Evolutionary conservation across 1,140 invertebrate species (phyloP), one percentile per base, ranked within the genome.

Genomic region (Thaumetopoea pityocampa): DNA sequence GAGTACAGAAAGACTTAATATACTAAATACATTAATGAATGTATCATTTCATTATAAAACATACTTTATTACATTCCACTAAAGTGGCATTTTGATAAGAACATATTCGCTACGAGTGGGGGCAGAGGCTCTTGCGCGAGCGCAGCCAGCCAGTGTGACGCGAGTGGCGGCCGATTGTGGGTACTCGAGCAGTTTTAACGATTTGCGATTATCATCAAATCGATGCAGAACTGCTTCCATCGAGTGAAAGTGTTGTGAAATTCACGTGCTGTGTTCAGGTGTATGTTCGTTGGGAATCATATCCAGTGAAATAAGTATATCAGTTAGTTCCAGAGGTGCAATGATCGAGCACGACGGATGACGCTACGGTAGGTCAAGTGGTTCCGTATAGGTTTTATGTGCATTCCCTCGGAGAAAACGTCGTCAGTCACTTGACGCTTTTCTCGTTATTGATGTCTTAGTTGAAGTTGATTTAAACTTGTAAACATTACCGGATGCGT

Each of bases 201-300:
- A 50, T 68, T 57, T 40, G 20, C 8, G 6, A 34, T 35, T 32
- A 24, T 34, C 30, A 12, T 12, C 18, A 52, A 67, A 71, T 55
- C 65, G 61, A 63, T 24, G 58, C 41, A 63, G 55, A 65, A 67
- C 57, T 57, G 48, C 47, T 55, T 51, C n/a, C n/a, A n/a, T 56
- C 33, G 30, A 72, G 68, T 72, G 68, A 72, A 69, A 72, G 68
- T 69, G 36, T 44, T 52, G 42, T 45, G 48, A 49, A 52, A 41
- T n/a, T 18, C 34, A 56, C 44, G 50, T 58, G 58, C 36, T 43
- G 52, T 63, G 55, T 45, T 44, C 36, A 34, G 47, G 52, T 56
- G 48, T 44, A 48, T 40, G 44, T 27, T 36, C 32, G 36, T 20
- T 37, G 42, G 26, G 20, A 38, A 35, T 33, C 22, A 20, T 52